Evolutionary conservation across 2,888 invertebrate species (phyloP).

Genomic region (Tachina grossa): DNA sequence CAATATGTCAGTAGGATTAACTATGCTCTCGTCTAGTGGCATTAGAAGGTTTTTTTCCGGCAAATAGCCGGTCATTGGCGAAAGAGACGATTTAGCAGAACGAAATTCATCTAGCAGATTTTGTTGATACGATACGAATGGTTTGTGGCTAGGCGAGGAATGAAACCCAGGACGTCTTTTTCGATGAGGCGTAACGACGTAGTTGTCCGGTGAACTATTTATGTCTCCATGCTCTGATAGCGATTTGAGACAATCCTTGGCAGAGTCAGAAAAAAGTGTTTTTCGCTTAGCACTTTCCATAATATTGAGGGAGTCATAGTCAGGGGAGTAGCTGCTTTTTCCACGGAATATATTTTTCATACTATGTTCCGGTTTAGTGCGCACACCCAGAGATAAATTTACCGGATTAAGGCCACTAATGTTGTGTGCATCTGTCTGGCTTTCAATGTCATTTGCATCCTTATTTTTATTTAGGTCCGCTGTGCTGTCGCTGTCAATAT

Average conservation of each 20-base stretch:
- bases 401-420: slow-evolving; percentile 87
- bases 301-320: slow-evolving; percentile 69
- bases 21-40: slow-evolving; percentile 76
- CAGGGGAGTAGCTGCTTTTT: slow-evolving; percentile 71
- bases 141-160: slow-evolving; percentile 93
- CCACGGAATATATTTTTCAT: slow-evolving; percentile 73
- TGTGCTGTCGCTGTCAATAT: slow-evolving; percentile 70
- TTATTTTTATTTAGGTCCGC: slow-evolving; percentile 62
- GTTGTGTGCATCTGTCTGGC: slow-evolving; percentile 59
- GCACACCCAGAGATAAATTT: slow-evolving; percentile 87
- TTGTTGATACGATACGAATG: slow-evolving; percentile 92
- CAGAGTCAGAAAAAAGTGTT: slow-evolving; percentile 83
- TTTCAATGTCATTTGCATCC: slow-evolving; percentile 54
- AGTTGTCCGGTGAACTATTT: slow-evolving; percentile 91
- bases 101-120: slow-evolving; percentile 89
- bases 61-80: slow-evolving; percentile 87
- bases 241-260: slow-evolving; percentile 84
- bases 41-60: slow-evolving; percentile 79
- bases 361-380: slow-evolving; percentile 84
- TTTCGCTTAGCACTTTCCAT: slow-evolving; percentile 76
- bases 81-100: slow-evolving; percentile 87
- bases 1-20: slow-evolving; percentile 78
- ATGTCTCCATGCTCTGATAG: slow-evolving; percentile 88
- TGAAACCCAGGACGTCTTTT: slow-evolving; percentile 94
- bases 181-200: slow-evolving; percentile 93